Evolutionary conservation across 2,888 invertebrate genomes (phyloP), one percentile per base, ranked within the genome.

Genomic region (Malacosoma neustria): DNA sequence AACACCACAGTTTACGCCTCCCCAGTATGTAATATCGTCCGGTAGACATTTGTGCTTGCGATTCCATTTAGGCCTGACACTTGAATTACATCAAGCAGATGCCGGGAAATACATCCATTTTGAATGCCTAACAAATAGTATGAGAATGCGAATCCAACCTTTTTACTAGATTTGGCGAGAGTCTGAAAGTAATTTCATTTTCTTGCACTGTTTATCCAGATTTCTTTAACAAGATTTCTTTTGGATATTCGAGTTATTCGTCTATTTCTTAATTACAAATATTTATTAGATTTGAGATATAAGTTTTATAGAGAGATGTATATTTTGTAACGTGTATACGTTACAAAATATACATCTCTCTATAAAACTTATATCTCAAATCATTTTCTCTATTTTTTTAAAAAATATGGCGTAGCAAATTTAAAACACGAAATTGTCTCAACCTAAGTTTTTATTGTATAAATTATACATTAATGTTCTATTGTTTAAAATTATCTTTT

Each of bases 11-110:
- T 32, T 38, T 14, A 37, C 9, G 30, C 12, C 33, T 34, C 4
- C 9, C 5, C 14, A 35, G 40, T 49, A 46, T 57, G 48, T 51
- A 50, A 49, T 58, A 58, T 54, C 49, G 47, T 50, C 42, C 37
- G 30, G 34, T 47, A 46, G 51, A 47, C 49, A 49, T 31, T 54
- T 48, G 42, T 39, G 46, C 35, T 42, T 49, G 44, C 43, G 44
- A 50, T 49, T 46, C 49, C 38, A 45, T 51, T 58, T 47, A 50
- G 15, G 50, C 47, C 42, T 43, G 31, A 14, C 42, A 41, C 41
- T 40, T 22, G 22, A 22, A 22, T 22, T 22, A 22, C 22, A 22
- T 9, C 6, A 22, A 22, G 22, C 22, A 22, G 22, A 22, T 9
- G 4, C 5, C 9, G 22, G 6, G 22, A 22, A 22, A 22, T 22